Base-by-base conservation (phyloP, 2,113 vertebrate species). In the Microtus pennsylvanicus region DNA sequence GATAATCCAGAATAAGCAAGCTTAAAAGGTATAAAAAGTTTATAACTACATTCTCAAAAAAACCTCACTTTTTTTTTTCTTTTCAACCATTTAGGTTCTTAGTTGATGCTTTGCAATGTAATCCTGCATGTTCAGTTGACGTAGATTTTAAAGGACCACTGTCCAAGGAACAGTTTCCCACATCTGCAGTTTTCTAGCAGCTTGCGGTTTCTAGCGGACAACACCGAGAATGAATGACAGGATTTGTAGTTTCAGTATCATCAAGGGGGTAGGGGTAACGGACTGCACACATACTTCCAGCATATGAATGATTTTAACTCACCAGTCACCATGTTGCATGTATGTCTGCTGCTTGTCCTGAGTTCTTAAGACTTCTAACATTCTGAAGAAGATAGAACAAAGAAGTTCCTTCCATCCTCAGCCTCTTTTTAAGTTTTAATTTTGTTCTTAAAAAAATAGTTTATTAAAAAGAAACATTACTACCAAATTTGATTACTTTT, bases 321-420 rank as follows among this genome's bases (percentile, higher is more conserved):
- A 98, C 98, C 98, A 98, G 97, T 98, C 98, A 98, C 98, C 98
- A 98, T 98, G 98, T 90, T 98, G 98, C 98, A 98, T 98, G 97
- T 98, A 98, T 98, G 98, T 98, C 98, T 99, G 98, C 97, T 98
- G 98, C 98, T 98, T 97, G 98, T 99, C 98, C 98, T 98, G 98
- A 98, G 98, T 98, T 98, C 98, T 98, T 98, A 98, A 97, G 98
- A 98, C 98, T 98, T 97, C 97, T 98, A 98, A 98, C 96, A 97
- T 98, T 98, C 98, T 99, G 98, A 99, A 98, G 98, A 99, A 97
- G 90, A 97, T 0, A 98, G 97, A 98, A 98, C 98, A 98, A 99
- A 98, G 97, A 98, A 98, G 98, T 98, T 97, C 98, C 96, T 98
- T 98, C 98, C 97, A 98, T 98, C 98, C 97, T 98, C 97, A 98